A percentile compares a stretch with the other conserved stretches of the same genome.
phyloP scores from a whole-genome alignment of 2,888 invertebrate species.

The Drosophila kokeensis region DNA sequence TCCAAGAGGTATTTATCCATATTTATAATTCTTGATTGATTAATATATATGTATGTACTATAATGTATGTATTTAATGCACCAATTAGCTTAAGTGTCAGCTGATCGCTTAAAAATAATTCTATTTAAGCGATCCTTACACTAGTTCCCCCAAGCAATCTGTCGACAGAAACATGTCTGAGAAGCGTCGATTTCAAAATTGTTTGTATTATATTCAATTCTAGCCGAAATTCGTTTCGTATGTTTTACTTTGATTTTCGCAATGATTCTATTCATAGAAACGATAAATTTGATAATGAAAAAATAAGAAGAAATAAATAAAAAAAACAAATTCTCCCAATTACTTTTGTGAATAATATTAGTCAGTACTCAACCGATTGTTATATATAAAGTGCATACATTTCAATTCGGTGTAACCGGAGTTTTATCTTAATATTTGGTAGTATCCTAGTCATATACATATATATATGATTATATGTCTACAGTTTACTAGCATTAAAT shows the following conservation, averaged over 20 bases:
- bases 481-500: conserved; percentile 39
- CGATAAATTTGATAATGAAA: background rate
- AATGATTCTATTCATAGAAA: background rate
- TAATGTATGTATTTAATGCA: conserved; percentile 59
- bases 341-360: conserved; percentile 2
- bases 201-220: conserved; percentile 3
- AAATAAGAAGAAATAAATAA: background rate
- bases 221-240: background rate
- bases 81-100: conserved; percentile 29
- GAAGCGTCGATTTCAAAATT: conserved; percentile 3
- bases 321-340: background rate
- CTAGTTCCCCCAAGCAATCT: background rate
- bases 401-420: conserved; percentile 45
- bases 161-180: conserved; percentile 16
- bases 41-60: conserved; percentile 52
- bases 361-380: conserved; percentile 10
- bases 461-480: conserved; percentile 51
- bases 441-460: conserved; percentile 53
- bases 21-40: conserved; percentile 22
- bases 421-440: conserved; percentile 44
- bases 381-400: conserved; percentile 48
- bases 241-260: conserved; percentile 4
- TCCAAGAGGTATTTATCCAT: conserved; percentile 83
- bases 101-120: conserved; percentile 18
- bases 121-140: conserved; percentile 2